Evolutionary conservation across 2,113 vertebrate genomes (phyloP).

Genomic region (Ifrita kowaldi): DNA sequence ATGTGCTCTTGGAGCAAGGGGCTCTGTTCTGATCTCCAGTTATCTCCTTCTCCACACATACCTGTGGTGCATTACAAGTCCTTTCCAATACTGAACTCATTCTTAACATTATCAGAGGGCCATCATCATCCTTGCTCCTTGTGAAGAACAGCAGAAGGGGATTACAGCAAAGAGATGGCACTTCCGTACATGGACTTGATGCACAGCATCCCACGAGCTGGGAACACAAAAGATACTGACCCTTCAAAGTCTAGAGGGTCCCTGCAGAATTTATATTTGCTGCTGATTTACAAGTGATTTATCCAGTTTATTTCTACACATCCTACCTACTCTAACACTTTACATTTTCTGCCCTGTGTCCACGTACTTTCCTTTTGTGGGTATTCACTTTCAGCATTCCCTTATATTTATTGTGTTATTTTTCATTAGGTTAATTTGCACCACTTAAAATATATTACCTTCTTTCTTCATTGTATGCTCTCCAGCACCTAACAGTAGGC

Average conservation of each 20-base stretch:
- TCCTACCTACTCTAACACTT: background rate
- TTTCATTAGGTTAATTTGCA: background rate
- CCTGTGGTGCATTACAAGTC: background rate
- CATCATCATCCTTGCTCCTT: background rate
- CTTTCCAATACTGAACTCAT: background rate
- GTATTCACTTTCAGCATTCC: background rate
- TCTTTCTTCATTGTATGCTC: background rate
- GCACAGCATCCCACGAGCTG: background rate
- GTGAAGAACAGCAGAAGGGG: background rate
- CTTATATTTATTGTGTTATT: background rate
- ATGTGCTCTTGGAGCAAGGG: background rate
- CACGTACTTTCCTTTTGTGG: background rate
- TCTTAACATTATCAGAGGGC: background rate
- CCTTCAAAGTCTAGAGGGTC: background rate
- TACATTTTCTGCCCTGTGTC: background rate
- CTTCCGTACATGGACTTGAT: background rate
- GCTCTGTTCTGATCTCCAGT: background rate
- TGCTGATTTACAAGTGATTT: background rate
- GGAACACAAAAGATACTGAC: background rate
- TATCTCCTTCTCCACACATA: background rate
- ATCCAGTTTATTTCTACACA: background rate
- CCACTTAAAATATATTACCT: background rate
- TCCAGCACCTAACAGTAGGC: background rate
- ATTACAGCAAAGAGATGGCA: background rate
- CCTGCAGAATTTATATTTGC: background rate